Evolutionary conservation across 2,888 invertebrate species (phyloP).

Genomic region (Stegophylla sp.): DNA sequence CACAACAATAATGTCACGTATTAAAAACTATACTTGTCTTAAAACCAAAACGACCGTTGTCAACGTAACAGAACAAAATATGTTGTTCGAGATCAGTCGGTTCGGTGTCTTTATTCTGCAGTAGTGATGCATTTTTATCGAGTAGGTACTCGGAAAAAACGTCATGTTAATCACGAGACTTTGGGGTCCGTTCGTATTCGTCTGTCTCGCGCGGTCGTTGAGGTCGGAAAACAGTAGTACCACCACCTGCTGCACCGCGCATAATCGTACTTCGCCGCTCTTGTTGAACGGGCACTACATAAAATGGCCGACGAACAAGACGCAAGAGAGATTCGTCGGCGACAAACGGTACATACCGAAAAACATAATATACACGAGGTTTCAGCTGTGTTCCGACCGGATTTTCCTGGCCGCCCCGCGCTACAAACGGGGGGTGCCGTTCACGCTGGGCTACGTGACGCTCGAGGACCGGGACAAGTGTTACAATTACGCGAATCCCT

Average conservation of each 20-base stretch:
- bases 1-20: too few relatives aligned
- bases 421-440: constrained; percentile 20
- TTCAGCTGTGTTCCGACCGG: neutral
- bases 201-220: neutral
- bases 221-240: neutral
- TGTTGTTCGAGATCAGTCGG: neutral
- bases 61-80: neutral
- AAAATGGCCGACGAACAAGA: neutral
- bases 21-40: too few relatives aligned
- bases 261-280: neutral
- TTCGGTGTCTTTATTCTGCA: neutral
- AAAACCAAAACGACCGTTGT: neutral
- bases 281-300: constrained; percentile 10
- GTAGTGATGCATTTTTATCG: too few relatives aligned
- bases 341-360: constrained; percentile 6
- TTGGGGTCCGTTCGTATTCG: neutral
- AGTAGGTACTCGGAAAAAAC: too few relatives aligned
- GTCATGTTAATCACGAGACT: neutral
- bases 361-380: constrained; percentile 38
- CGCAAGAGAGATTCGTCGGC: neutral
- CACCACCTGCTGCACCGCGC: too few relatives aligned
- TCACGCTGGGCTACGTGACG: neutral
- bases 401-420: constrained; percentile 9
- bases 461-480: constrained; percentile 1
- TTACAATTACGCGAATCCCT: constrained; percentile 18